Evolutionary conservation across 2,113 vertebrate species (phyloP).

Genomic region (Phycodurus eques): DNA sequence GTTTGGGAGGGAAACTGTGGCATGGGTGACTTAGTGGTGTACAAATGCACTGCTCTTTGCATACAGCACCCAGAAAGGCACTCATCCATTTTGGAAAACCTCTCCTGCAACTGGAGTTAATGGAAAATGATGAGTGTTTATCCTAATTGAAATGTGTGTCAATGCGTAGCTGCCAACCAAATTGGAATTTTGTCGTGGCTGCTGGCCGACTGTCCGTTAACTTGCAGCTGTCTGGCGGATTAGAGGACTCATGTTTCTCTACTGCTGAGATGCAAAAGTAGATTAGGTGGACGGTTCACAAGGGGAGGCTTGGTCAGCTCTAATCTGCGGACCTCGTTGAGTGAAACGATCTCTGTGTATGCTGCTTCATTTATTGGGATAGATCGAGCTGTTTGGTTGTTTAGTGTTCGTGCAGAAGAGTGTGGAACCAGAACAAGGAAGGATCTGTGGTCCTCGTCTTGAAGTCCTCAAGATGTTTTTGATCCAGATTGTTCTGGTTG

Average conservation of each 20-base stretch:
- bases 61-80: constrained; percentile 6
- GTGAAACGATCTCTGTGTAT: constrained; percentile 29
- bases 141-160: constrained; percentile 46
- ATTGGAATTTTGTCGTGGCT: constrained; percentile 30
- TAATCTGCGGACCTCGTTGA: constrained; percentile 36
- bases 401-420: constrained; percentile 11
- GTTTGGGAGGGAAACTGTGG: not conserved
- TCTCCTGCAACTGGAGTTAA: constrained; percentile 13
- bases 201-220: constrained; percentile 34
- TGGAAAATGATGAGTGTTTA: constrained; percentile 33
- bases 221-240: constrained; percentile 52
- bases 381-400: constrained; percentile 1
- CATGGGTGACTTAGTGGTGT: not conserved
- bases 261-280: constrained; percentile 48
- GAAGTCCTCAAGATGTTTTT: constrained; percentile 22
- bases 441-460: constrained; percentile 10
- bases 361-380: constrained; percentile 35
- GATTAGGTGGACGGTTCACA: constrained; percentile 53
- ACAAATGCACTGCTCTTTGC: not conserved
- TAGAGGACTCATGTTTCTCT: constrained; percentile 46
- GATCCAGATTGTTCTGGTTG: constrained; percentile 35
- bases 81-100: constrained; percentile 26
- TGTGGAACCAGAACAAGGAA: constrained; percentile 22
- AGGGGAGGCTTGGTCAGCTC: constrained; percentile 19
- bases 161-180: constrained; percentile 25